Evolutionary conservation across 2,113 vertebrate species (phyloP).

Genomic region (Calyptomena viridis): DNA sequence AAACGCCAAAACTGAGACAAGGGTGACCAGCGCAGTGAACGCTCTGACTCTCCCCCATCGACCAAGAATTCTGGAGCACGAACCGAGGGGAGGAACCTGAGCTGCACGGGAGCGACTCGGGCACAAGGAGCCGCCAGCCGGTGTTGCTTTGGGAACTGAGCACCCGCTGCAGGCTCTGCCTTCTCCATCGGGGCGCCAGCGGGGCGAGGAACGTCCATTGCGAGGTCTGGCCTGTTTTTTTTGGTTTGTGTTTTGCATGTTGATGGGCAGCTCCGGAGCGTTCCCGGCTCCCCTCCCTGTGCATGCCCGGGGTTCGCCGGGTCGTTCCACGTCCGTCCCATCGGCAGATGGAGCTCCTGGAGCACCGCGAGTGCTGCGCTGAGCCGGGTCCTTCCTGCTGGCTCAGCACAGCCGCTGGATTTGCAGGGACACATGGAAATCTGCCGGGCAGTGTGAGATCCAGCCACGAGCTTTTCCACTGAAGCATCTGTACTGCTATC

Average conservation of each 20-base stretch:
- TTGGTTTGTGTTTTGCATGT: neutral
- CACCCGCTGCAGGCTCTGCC: neutral
- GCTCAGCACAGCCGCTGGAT: neutral
- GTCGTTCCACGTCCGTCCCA: neutral
- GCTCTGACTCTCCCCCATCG: neutral
- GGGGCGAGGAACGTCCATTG: neutral
- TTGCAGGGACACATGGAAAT: neutral
- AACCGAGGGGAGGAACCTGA: neutral
- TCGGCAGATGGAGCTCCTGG: neutral
- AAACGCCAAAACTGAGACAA: neutral
- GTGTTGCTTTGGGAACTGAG: neutral
- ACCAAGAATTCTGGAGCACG: neutral
- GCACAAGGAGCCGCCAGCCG: neutral
- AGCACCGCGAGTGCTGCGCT: neutral
- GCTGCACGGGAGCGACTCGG: accelerated
- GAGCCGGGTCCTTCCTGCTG: neutral
- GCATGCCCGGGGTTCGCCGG: neutral
- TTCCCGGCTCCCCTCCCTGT: neutral
- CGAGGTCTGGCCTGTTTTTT: neutral
- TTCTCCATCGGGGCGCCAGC: neutral
- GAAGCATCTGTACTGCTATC: neutral
- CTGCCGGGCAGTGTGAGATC: neutral
- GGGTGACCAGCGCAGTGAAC: neutral
- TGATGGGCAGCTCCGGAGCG: neutral
- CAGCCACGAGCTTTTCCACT: neutral